A percentile compares a stretch with the other conserved stretches of the same genome.
phyloP scores from a whole-genome alignment of 2,888 invertebrate species.

The Eupeodes luniger region DNA sequence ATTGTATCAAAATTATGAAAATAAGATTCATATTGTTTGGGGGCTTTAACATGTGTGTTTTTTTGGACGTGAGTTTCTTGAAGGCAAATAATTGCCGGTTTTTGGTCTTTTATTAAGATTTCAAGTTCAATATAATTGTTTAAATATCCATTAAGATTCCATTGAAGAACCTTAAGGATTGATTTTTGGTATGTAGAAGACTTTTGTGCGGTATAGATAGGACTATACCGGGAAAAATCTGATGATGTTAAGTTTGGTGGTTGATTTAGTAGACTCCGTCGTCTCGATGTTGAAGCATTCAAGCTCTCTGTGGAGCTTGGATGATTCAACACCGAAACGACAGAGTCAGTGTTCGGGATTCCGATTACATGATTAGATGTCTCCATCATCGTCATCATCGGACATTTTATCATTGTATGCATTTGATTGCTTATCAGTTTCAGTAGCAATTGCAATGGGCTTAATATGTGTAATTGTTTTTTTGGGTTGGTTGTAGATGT shows the following conservation, averaged over 20 bases:
- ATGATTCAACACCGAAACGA: constrained; percentile 11
- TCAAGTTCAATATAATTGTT: no score
- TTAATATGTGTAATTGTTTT: no score
- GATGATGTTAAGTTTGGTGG: not conserved
- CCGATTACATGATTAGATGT: constrained; percentile 6
- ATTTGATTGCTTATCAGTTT: not conserved
- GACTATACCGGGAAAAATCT: constrained; percentile 3
- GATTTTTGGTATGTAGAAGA: constrained; percentile 8
- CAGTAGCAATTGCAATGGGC: no score
- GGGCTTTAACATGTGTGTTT: not conserved
- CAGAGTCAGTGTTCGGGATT: not conserved
- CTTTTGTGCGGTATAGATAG: constrained; percentile 3
- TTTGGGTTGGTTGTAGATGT: no score
- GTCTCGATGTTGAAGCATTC: not conserved
- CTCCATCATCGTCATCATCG: not conserved
- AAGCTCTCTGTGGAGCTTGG: constrained; percentile 7
- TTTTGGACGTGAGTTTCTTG: not conserved
- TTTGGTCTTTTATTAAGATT: no score
- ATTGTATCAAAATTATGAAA: not conserved
- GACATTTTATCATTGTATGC: not conserved
- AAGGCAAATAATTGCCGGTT: no score
- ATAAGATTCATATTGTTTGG: not conserved
- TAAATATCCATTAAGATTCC: no score
- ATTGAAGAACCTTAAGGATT: not conserved
- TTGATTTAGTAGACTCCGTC: not conserved